Evolutionary conservation across 37 sponge, comb jelly and placozoan species (phyloP).

Genomic region (Axinella damicornis): DNA sequence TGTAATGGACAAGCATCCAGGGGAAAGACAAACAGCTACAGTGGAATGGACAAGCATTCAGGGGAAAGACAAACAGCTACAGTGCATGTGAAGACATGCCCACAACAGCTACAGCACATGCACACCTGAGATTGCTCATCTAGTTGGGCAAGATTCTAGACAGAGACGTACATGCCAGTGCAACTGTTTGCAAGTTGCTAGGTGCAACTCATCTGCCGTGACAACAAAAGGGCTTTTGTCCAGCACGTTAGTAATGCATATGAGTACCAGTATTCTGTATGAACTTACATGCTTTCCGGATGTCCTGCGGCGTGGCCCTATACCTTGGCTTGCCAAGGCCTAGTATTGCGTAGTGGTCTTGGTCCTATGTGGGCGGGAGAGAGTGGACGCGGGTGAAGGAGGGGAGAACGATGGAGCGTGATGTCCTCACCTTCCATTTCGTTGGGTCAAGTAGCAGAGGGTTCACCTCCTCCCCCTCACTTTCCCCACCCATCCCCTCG

Average conservation of each 20-base stretch:
- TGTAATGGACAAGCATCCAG: neutral
- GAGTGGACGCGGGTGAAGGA: too few relatives aligned
- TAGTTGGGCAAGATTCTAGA: too few relatives aligned
- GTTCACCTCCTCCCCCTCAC: slow-evolving; percentile 36
- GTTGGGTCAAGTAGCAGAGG: slow-evolving; percentile 68
- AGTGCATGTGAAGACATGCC: too few relatives aligned
- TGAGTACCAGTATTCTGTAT: too few relatives aligned
- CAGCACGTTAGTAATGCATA: too few relatives aligned
- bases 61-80: too few relatives aligned
- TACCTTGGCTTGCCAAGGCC: slow-evolving; percentile 83
- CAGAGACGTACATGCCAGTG: too few relatives aligned
- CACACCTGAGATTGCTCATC: too few relatives aligned
- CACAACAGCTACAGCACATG: neutral
- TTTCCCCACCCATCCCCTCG: neutral
- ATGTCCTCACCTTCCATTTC: slow-evolving; percentile 70
- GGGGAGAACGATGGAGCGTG: neutral
- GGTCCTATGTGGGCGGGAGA: slow-evolving; percentile 57
- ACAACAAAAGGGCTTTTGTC: too few relatives aligned
- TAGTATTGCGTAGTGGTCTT: slow-evolving; percentile 95
- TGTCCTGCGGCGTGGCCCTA: slow-evolving; percentile 79
- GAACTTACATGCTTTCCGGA: slow-evolving; percentile 93
- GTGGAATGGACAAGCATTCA: neutral
- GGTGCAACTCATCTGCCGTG: too few relatives aligned
- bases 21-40: slow-evolving; percentile 40
- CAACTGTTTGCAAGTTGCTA: too few relatives aligned